Percentiles rank a stretch among this genome's conserved stretches.
Evolutionary conservation across 2,797 vertebrate species (phyloP).

Genomic region (Melanotaenia pygmaea): DNA sequence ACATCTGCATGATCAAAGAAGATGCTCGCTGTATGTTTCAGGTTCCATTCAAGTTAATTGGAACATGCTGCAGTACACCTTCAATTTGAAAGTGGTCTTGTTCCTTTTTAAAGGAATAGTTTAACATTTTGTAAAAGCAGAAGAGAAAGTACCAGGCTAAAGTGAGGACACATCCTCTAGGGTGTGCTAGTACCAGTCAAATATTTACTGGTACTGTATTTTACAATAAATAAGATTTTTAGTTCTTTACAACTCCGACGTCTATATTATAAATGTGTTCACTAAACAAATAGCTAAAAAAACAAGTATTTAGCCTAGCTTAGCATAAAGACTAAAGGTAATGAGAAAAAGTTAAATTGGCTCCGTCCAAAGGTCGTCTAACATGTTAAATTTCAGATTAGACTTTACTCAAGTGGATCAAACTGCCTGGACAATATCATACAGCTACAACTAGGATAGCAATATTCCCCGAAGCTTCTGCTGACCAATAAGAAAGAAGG

Average conservation of each 20-base stretch:
- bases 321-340: constrained; percentile 1
- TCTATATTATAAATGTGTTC: constrained; percentile 1
- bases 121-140: not conserved
- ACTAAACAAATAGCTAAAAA: not conserved
- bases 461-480: too few species aligned
- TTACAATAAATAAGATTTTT: too few species aligned
- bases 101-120: not conserved
- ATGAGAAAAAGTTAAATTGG: not conserved
- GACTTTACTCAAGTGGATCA: too few species aligned
- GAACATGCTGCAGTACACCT: not conserved
- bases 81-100: not conserved
- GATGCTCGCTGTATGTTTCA: not conserved
- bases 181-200: not conserved
- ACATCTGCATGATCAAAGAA: not conserved
- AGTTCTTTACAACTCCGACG: not conserved
- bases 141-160: not conserved
- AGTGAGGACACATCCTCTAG: not conserved
- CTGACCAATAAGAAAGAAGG: too few species aligned
- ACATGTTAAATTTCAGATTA: not conserved
- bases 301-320: not conserved
- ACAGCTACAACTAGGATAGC: too few species aligned
- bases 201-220: not conserved
- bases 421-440: too few species aligned
- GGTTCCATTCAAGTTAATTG: constrained; percentile 11
- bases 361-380: not conserved